Percentiles rank a stretch among this genome's conserved stretches.
These are phyloP conservation scores for Druon quercuslanigerum DNA, from an alignment of 1,140 invertebrate genomes.

Conservation along the genomic window DNA sequence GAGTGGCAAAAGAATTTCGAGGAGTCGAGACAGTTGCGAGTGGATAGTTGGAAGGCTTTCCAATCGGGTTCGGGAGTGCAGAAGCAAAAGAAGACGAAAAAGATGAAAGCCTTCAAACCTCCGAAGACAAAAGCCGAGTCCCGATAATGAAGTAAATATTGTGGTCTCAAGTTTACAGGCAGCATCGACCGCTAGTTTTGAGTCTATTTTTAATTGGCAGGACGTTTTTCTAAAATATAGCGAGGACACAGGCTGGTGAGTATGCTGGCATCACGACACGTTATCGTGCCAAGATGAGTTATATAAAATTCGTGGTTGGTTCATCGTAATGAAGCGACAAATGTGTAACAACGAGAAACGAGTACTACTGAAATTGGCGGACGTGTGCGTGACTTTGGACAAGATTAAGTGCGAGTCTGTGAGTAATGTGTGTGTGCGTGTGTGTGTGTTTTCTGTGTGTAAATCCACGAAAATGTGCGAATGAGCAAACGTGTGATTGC, in stretches of 20 bases:
- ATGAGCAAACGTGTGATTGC: conserved; percentile 9
- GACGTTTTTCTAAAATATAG: conserved; percentile 15
- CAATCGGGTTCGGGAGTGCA: conserved; percentile 84
- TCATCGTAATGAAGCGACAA: not conserved
- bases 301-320: not conserved
- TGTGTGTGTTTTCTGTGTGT: conserved; percentile 35
- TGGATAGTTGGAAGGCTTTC: conserved; percentile 97
- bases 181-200: not conserved
- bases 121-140: conserved; percentile 97
- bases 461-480: conserved; percentile 30
- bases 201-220: conserved; percentile 18
- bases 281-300: conserved; percentile 4
- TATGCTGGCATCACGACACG: not conserved
- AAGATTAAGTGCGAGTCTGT: conserved; percentile 32
- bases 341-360: not conserved
- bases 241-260: not conserved
- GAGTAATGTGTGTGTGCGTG: conserved; percentile 30
- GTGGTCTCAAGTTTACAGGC: not conserved
- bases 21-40: conserved; percentile 94
- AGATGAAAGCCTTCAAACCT: conserved; percentile 89
- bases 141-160: conserved; percentile 79
- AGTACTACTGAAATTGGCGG: not conserved
- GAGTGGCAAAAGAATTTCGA: conserved; percentile 99
- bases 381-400: conserved; percentile 3
- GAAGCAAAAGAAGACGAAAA: conserved; percentile 85